A percentile compares a stretch with the other conserved stretches of the same genome.
phyloP scores from a whole-genome alignment of 2,888 invertebrate genomes.

The Aspidiotus rigidus region DNA sequence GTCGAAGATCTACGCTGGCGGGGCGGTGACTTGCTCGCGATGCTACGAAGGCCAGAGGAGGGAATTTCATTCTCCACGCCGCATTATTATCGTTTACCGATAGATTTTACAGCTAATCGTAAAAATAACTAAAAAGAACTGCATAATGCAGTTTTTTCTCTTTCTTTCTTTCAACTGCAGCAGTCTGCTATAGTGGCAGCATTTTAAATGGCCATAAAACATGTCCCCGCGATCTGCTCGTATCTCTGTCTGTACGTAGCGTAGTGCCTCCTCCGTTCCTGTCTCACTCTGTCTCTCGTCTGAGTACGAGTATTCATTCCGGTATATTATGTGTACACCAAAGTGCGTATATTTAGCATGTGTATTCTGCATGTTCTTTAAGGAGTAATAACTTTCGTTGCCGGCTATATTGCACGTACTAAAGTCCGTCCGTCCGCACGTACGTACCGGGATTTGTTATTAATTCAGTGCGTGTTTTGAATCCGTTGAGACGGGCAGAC shows the following conservation, averaged over 20 bases:
- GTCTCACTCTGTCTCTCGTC: not conserved
- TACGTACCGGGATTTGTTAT: not conserved
- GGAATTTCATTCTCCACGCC: conserved; percentile 10
- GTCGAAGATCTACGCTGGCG: not conserved
- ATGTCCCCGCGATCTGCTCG: not conserved
- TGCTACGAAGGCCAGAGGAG: not conserved
- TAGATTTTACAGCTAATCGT: conserved; percentile 32
- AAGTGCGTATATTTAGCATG: conserved; percentile 21
- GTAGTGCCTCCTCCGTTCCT: not conserved
- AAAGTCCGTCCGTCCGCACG: conserved; percentile 3
- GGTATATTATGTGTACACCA: not conserved
- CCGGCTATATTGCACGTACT: conserved; percentile 1
- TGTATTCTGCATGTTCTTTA: conserved; percentile 1
- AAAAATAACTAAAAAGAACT: conserved; percentile 31
- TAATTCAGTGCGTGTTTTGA: too few relatives aligned
- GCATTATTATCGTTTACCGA: conserved; percentile 27
- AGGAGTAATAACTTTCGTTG: conserved; percentile 15
- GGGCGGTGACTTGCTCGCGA: not conserved
- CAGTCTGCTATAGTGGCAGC: conserved; percentile 7
- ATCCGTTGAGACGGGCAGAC: too few relatives aligned
- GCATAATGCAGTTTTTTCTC: conserved; percentile 20
- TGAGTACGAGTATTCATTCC: not conserved
- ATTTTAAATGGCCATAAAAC: conserved; percentile 26
- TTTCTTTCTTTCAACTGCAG: conserved; percentile 4
- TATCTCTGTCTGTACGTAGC: not conserved